phyloP scores from a whole-genome alignment of 2,113 vertebrate species.

The Anoplopoma fimbria region DNA sequence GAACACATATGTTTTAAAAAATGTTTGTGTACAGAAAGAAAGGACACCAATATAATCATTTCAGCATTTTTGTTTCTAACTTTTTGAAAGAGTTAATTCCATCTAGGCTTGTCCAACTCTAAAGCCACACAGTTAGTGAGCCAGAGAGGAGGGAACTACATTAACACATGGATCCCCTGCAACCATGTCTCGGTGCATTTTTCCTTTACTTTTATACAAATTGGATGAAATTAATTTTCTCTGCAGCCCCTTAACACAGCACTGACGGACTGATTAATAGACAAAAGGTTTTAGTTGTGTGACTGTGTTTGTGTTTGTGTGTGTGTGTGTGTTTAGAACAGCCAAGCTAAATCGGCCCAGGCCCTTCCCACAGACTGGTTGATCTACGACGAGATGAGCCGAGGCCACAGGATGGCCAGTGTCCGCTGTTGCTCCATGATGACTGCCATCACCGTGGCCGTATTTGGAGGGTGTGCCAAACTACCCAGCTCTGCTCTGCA shows the following conservation, averaged over 20 bases:
- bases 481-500: constrained; percentile 86
- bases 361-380: constrained; percentile 93
- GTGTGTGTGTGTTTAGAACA: constrained; percentile 79
- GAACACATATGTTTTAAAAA: not conserved
- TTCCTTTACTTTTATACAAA: not conserved
- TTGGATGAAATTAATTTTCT: not conserved
- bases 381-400: constrained; percentile 94
- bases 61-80: not conserved
- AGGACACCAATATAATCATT: not conserved
- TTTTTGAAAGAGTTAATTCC: not conserved
- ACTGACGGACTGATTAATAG: no score
- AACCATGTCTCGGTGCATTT: not conserved
- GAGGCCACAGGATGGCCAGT: constrained; percentile 89
- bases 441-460: constrained; percentile 87
- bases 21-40: not conserved
- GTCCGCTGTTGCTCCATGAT: constrained; percentile 92
- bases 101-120: not conserved
- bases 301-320: not conserved
- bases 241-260: not conserved
- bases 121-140: not conserved
- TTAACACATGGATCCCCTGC: not conserved
- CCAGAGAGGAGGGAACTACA: not conserved
- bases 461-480: constrained; percentile 91
- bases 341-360: constrained; percentile 83
- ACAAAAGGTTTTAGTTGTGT: not conserved